phyloP scores from a whole-genome alignment of 2,113 vertebrate species.

The Caranx ignobilis region DNA sequence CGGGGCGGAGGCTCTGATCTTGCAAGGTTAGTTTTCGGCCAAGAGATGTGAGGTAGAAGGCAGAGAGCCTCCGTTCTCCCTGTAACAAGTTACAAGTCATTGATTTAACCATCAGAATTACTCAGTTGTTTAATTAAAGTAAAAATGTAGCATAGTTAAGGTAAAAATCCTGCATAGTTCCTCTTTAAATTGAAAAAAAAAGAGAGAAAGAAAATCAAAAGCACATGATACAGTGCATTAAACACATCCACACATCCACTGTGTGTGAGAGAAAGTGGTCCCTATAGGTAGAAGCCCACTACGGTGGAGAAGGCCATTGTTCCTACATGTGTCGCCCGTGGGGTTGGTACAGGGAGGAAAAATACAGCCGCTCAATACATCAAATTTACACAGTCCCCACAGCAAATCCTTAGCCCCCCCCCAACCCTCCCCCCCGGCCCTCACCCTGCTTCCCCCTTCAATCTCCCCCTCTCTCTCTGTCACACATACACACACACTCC shows the following conservation, averaged over 20 bases:
- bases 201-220: slow-evolving; percentile 16
- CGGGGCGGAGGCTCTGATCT: too few relatives aligned
- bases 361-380: slow-evolving; percentile 66
- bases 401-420: slow-evolving; percentile 39
- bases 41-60: too few relatives aligned
- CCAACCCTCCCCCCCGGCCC: slow-evolving; percentile 22
- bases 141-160: too few relatives aligned
- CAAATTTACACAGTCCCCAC: slow-evolving; percentile 67
- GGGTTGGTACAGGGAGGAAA: slow-evolving; percentile 51
- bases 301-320: slow-evolving; percentile 53
- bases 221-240: slow-evolving; percentile 16
- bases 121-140: too few relatives aligned
- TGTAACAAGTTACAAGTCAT: too few relatives aligned
- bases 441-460: not conserved
- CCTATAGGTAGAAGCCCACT: slow-evolving; percentile 60
- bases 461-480: not conserved
- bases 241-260: slow-evolving; percentile 4
- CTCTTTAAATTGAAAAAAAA: too few relatives aligned
- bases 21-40: too few relatives aligned
- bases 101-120: too few relatives aligned
- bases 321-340: slow-evolving; percentile 55
- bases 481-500: not conserved
- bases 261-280: slow-evolving; percentile 43
- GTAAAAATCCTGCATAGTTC: too few relatives aligned
- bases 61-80: too few relatives aligned